Evolutionary conservation across 2,797 vertebrate species (phyloP).

Genomic region (Mallotus villosus): DNA sequence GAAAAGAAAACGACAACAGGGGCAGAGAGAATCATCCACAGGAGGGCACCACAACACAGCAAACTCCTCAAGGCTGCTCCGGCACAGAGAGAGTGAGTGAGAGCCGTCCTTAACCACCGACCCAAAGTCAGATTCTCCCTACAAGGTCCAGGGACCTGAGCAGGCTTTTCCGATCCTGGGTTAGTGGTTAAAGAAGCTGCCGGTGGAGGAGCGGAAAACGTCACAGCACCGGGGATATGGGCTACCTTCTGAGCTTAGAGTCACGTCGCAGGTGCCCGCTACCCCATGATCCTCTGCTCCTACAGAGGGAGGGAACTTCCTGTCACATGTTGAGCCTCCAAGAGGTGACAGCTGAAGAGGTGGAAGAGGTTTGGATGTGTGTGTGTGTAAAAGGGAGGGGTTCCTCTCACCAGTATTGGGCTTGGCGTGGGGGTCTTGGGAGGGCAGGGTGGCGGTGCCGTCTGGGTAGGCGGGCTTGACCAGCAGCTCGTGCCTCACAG

Average conservation of each 20-base stretch:
- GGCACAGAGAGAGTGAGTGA: not conserved
- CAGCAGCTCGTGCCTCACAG: conserved; percentile 77
- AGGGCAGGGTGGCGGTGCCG: conserved; percentile 74
- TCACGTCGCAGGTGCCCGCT: conserved; percentile 53
- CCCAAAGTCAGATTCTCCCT: not conserved
- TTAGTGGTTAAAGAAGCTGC: not conserved
- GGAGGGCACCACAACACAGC: conserved; percentile 25
- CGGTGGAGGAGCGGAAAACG: conserved; percentile 24
- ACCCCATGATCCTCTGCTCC: conserved; percentile 49
- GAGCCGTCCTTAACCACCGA: not conserved
- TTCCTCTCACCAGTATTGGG: conserved; percentile 50
- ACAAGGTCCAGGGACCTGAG: not conserved
- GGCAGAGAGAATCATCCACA: not conserved
- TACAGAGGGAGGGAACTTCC: conserved; percentile 36
- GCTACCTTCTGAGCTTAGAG: conserved; percentile 76
- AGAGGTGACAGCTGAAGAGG: not conserved
- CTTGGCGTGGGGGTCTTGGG: conserved; percentile 28
- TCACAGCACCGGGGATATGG: conserved; percentile 42
- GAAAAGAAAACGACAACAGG: not conserved
- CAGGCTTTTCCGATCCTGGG: not conserved
- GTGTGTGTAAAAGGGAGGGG: conserved; percentile 6
- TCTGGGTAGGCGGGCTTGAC: conserved; percentile 86
- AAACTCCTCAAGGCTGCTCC: not conserved
- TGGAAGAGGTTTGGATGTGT: not conserved
- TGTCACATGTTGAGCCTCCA: conserved; percentile 24